These are phyloP conservation scores for Coregonus ussuriensis DNA, from an alignment of 2,797 vertebrate species.

Conservation along the genomic window DNA sequence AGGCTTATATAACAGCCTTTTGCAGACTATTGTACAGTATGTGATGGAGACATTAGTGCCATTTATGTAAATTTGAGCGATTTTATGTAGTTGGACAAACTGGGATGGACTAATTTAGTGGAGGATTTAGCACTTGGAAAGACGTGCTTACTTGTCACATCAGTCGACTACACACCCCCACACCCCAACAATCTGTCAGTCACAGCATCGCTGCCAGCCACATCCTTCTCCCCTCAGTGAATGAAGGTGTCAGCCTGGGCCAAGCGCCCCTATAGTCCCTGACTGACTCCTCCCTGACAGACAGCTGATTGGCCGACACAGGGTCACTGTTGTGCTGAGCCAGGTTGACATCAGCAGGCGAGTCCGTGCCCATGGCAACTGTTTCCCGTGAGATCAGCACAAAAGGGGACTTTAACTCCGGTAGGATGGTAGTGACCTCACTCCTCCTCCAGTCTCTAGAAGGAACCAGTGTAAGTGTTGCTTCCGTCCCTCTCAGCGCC, in stretches of 20 bases:
- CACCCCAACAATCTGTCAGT: slow-evolving; percentile 14
- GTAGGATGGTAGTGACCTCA: slow-evolving; percentile 26
- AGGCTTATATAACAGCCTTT: neutral
- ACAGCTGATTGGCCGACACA: slow-evolving; percentile 35
- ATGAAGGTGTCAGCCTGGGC: slow-evolving; percentile 46
- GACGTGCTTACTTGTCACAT: neutral
- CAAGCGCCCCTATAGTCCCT: slow-evolving; percentile 31
- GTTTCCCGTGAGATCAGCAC: slow-evolving; percentile 25
- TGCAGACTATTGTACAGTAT: neutral
- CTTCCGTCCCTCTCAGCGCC: too few relatives aligned
- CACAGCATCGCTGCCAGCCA: slow-evolving; percentile 18
- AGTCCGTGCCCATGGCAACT: slow-evolving; percentile 20
- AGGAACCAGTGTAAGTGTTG: too few relatives aligned
- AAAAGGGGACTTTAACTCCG: slow-evolving; percentile 17
- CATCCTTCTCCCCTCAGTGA: slow-evolving; percentile 33
- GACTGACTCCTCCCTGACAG: neutral
- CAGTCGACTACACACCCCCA: neutral
- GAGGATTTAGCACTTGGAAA: too few relatives aligned
- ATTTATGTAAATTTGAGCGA: too few relatives aligned
- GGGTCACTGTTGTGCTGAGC: slow-evolving; percentile 20
- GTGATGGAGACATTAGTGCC: neutral
- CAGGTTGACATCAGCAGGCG: slow-evolving; percentile 18
- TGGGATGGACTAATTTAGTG: neutral
- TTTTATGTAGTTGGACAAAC: neutral
- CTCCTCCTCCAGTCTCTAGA: too few relatives aligned